Percentiles rank a stretch among this genome's conserved stretches.
phyloP scores from a whole-genome alignment of 2,797 vertebrate species.

The Cetoscarus ocellatus region DNA sequence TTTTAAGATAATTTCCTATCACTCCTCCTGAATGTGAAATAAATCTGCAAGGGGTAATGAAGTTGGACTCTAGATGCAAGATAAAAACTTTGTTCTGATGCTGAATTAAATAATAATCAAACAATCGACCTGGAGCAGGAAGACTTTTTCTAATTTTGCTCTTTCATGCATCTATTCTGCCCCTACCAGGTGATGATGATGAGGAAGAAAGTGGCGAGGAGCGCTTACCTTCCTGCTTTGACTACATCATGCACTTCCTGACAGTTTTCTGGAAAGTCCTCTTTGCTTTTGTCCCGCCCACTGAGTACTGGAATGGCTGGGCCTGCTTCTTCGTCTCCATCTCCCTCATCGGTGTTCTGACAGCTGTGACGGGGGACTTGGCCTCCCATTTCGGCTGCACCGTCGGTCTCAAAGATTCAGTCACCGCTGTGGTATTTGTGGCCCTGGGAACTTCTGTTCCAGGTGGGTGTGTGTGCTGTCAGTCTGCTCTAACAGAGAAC shows the following conservation, averaged over 20 bases:
- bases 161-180: slow-evolving; percentile 28
- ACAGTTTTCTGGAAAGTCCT: slow-evolving; percentile 93
- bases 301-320: slow-evolving; percentile 93
- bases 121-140: neutral
- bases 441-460: slow-evolving; percentile 91
- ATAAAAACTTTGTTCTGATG: no score
- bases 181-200: slow-evolving; percentile 87
- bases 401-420: slow-evolving; percentile 90
- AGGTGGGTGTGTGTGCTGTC: slow-evolving; percentile 76
- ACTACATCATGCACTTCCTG: slow-evolving; percentile 94
- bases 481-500: slow-evolving; percentile 1
- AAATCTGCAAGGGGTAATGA: no score
- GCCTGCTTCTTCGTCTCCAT: slow-evolving; percentile 91
- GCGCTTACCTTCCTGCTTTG: slow-evolving; percentile 90
- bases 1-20: no score
- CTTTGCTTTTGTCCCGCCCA: slow-evolving; percentile 91
- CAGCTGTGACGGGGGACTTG: slow-evolving; percentile 90
- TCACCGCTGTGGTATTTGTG: slow-evolving; percentile 92
- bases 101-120: no score
- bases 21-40: no score
- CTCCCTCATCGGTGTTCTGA: slow-evolving; percentile 88
- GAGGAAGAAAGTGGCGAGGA: slow-evolving; percentile 91
- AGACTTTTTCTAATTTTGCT: neutral
- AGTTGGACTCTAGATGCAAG: no score
- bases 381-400: slow-evolving; percentile 92